Evolutionary conservation across 1,140 invertebrate genomes (phyloP), one percentile per base, ranked within the genome.

Genomic region (Dreissena polymorpha): DNA sequence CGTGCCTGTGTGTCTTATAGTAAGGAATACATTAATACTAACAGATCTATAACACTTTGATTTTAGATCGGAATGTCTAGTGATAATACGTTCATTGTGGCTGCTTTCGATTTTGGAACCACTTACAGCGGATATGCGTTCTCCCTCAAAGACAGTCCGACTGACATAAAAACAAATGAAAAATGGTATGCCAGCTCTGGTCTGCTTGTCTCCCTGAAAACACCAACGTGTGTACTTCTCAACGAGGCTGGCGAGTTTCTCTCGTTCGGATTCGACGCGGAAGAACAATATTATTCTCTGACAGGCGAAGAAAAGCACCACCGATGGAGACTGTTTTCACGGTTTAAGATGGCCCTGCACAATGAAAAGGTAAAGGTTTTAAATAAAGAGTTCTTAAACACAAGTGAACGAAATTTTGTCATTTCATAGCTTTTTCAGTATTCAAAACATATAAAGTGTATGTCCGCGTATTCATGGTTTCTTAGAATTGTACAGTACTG

Each of bases 341-440:
- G 78, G 16, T 86, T 86, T 21, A 86, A 86, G 60, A 83, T 83
- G 75, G n/a, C 49, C 14, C 77, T 86, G 10, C 76, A 85, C 39
- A 39, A n/a, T 70, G 12, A 23, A 76, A 29, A 65, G 50, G 39
- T 39, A 39, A 39, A 2, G 53, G 18, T 55, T 49, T 71, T 10
- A 16, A 71, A 14, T 21, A 21, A 50, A 71, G 18, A 8, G 39
- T 71, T 27, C 39, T 39, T 39, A 39, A 39, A 39, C 2, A 5
- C 39, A 39, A 39, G 39, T 39, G 8, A 39, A 39, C 72, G 57
- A 10, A 50, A 64, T 49, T 39, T 50, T 21, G 55, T 75, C 1
- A 75, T 14, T 71, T 50, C 23, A n/a, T 67, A 27, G 13, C 8
- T 23, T 23, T 67, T 8, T 67, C 13, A 13, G 39, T 51, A 51